Conservation (phyloP, 2,797 vertebrate genomes). For the Parauchenoglanis punctatus region DNA sequence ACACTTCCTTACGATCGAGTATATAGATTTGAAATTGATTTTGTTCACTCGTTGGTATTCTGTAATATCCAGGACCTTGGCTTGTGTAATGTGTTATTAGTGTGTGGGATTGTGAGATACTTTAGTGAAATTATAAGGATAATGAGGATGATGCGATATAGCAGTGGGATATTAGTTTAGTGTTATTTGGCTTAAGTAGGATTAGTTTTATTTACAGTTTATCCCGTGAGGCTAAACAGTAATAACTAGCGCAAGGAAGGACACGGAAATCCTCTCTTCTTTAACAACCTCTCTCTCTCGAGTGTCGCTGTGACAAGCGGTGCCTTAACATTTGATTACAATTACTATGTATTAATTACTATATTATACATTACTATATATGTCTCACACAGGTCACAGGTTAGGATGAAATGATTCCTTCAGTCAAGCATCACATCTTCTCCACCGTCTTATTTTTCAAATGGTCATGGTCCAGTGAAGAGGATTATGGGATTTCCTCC, state of each 20-base stretch:
- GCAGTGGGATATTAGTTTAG: constrained; percentile 8
- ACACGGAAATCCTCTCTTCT: not conserved
- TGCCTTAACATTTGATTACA: not conserved
- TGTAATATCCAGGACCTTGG: not conserved
- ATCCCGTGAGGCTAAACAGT: constrained; percentile 29
- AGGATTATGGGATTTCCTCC: constrained; percentile 18
- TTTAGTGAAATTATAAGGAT: not conserved
- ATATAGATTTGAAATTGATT: not conserved
- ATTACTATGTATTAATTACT: not conserved
- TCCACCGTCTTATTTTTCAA: not conserved
- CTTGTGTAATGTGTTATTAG: not conserved
- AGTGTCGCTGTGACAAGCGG: no score
- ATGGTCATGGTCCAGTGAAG: not conserved
- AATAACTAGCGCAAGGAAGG: constrained; percentile 1
- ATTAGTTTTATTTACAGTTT: constrained; percentile 42
- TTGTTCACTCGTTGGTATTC: not conserved
- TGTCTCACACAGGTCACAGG: not conserved
- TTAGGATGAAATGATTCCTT: not conserved
- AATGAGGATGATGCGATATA: not conserved
- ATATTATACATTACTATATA: no score
- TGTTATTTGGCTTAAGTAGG: constrained; percentile 32
- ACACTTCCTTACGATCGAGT: not conserved
- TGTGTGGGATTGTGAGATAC: not conserved
- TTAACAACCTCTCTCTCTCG: not conserved
- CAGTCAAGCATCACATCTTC: not conserved